Conservation (phyloP, 2,113 vertebrate species). For the Pantherophis guttatus region DNA sequence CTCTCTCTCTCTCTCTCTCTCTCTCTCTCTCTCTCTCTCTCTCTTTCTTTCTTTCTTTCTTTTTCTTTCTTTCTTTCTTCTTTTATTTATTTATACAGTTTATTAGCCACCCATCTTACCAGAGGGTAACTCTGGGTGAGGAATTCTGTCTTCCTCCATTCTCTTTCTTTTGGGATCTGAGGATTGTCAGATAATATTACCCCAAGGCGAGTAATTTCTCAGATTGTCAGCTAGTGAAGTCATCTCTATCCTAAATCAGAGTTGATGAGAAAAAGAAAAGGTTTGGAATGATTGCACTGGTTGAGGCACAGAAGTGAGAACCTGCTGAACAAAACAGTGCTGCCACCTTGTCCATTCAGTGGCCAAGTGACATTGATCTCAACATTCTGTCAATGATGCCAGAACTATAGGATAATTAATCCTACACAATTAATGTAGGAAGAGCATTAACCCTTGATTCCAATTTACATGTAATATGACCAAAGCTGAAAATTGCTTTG, state of each 20-base stretch:
- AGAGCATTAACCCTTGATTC: not conserved
- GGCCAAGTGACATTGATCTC: not conserved
- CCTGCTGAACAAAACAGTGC: not conserved
- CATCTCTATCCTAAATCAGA: not conserved
- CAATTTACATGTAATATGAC: not conserved
- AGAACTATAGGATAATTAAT: not conserved
- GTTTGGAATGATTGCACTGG: not conserved
- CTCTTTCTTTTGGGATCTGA: not conserved
- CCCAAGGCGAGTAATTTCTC: not conserved
- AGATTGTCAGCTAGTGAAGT: not conserved
- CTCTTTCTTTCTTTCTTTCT: too few species aligned
- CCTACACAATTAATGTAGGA: not conserved
- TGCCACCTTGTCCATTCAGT: not conserved
- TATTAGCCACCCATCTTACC: not conserved
- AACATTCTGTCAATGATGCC: not conserved
- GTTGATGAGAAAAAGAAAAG: not conserved
- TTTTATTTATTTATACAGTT: not conserved
- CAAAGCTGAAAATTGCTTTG: not conserved
- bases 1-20: too few species aligned
- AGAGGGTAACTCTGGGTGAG: not conserved
- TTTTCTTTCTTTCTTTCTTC: too few species aligned
- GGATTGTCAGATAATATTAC: not conserved
- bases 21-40: too few species aligned
- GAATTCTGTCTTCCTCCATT: not conserved
- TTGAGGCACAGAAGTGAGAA: not conserved